Conservation (phyloP, 92 coral and sea anemone species). For the Porites lobata region DNA sequence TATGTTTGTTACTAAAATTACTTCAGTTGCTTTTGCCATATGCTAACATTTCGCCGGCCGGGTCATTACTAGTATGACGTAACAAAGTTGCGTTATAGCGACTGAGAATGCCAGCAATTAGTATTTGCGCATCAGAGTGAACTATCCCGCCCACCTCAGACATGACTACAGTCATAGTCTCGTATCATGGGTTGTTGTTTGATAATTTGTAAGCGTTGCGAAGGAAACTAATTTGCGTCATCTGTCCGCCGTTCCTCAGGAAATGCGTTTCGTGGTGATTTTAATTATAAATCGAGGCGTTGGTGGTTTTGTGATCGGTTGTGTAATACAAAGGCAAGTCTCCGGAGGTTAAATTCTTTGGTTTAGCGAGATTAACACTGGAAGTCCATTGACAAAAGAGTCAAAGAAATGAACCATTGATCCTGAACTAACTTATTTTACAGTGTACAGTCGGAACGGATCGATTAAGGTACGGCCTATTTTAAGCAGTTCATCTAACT, state of each 20-base stretch:
- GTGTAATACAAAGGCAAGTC: conserved; percentile 22
- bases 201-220: conserved; percentile 20
- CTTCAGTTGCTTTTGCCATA: no score
- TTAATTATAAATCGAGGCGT: conserved; percentile 13
- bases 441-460: not conserved
- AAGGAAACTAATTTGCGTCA: conserved; percentile 31
- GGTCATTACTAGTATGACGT: not conserved
- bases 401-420: conserved; percentile 11
- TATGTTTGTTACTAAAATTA: no score
- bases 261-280: conserved; percentile 36
- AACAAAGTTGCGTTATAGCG: not conserved
- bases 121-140: conserved; percentile 23
- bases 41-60: not conserved
- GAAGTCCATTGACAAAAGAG: not conserved
- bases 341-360: conserved; percentile 20
- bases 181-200: not conserved
- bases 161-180: not conserved
- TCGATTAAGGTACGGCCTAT: conserved; percentile 9
- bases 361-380: conserved; percentile 9
- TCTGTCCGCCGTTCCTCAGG: conserved; percentile 23
- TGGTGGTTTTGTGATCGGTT: conserved; percentile 19
- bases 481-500: not conserved
- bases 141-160: conserved; percentile 23
- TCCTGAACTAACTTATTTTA: not conserved
- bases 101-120: conserved; percentile 20